A percentile compares a stretch with the other conserved stretches of the same genome.
Evolutionary conservation across 2,797 vertebrate species (phyloP).

Genomic region (Cuniculus paca): DNA sequence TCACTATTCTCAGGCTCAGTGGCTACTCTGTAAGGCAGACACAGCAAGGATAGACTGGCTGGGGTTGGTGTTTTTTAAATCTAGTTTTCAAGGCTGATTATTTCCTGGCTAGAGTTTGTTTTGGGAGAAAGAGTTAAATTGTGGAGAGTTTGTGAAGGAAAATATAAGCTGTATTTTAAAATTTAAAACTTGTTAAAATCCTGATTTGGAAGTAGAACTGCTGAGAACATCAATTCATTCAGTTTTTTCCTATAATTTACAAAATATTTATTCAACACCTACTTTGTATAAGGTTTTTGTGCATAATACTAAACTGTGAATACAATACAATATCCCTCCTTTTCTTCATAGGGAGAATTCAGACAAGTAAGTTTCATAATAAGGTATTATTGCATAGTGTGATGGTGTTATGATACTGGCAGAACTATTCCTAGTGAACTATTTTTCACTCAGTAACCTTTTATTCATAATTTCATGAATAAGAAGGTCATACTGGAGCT

Average conservation of each 20-base stretch:
- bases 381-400: not conserved
- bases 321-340: not conserved
- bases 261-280: constrained; percentile 22
- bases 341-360: not conserved
- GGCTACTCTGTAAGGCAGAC: not conserved
- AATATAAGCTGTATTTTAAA: not conserved
- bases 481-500: not conserved
- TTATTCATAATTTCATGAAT: not conserved
- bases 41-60: not conserved
- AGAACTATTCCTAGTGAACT: not conserved
- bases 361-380: not conserved
- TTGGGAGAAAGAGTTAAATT: not conserved
- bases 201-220: not conserved
- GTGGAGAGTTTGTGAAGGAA: not conserved
- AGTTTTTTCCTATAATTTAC: not conserved
- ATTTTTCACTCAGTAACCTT: not conserved
- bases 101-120: not conserved
- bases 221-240: not conserved
- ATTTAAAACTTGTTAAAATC: constrained; percentile 6
- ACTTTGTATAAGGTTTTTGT: not conserved
- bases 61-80: not conserved
- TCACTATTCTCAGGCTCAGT: not conserved
- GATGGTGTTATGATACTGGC: not conserved
- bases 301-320: not conserved
- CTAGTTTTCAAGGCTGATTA: not conserved